Base-by-base conservation (phyloP, 2,113 vertebrate species). In the Gnathonemus longibarbis region DNA sequence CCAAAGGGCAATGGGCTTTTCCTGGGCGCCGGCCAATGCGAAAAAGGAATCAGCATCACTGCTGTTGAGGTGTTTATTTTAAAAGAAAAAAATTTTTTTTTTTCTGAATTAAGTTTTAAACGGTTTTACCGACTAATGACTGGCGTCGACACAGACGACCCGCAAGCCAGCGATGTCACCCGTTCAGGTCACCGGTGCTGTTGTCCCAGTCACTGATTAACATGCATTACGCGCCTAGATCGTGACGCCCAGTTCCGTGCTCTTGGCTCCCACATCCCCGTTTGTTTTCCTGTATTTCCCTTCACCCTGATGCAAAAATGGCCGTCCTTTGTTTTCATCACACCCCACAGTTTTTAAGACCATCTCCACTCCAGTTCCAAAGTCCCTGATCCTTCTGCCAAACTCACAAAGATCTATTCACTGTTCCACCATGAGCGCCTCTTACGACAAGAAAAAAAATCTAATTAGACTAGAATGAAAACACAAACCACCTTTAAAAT, bases 1-100 rank as follows among this genome's bases (percentile, higher is more conserved):
- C 74, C 45, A 84, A 48, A 84, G 45, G 83, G 39, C 83, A 84
- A 48, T 84, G 42, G 83, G 45, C 83, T 48, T 84, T 84, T 84
- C 83, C 21, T 84, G 83, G 83, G 19, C 42, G 83, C 42, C 2
- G 83, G 42, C 83, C 39, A 84, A 84, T 11, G 39, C 3, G 45
- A 84, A 84, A 46, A 84, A 48, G 45, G 83, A 27, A 84, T 84
- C 19, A 84, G 19, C 83, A n/a, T 84, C 45, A 24, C 42, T 46
- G 45, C 83, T 84, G 45, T 48, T 84, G 39, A 84, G 24, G 83
- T 48, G 83, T 48, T 48, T 84, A 48, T 84, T 46, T 84, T 48
- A 84, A 48, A 84, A 84, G 45, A 48, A n/a, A n/a, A n/a, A n/a
- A n/a, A n/a, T n/a, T 42, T 80, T 80, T 45, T 83, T 31, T 45